Base-by-base conservation (phyloP, 2,797 vertebrate genomes). In the Acomys russatus region DNA sequence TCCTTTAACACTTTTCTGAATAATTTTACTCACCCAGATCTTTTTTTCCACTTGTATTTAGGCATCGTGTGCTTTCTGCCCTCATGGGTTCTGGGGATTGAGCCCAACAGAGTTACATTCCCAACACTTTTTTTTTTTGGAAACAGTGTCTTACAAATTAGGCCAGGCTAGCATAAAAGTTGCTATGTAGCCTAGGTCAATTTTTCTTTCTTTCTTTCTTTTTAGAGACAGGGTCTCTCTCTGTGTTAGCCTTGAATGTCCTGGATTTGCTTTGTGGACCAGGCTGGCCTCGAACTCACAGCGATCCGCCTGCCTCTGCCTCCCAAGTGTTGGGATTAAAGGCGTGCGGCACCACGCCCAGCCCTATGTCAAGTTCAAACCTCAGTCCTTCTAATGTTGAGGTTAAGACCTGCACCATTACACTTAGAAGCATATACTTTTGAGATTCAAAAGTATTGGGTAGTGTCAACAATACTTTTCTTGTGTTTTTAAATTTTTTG, bases 11-110 rank as follows among this genome's bases (percentile, higher is more conserved):
- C 68, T 76, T 91, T 28, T 71, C 59, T 87, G 66, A 77, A 66
- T 33, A 80, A 6, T 82, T 88, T 77, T 88, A 88, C 44, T 92
- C 77, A 94, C 38, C 63, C 68, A 64, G 56, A 38, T 94, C 44
- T 44, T 70, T 68, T 68, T 76, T 61, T 23, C 38, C 68, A 90
- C 30, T 25, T 9, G 18, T 76, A 33, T 23, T 61, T 22, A n/a
- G 5, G 49, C 11, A 85, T 20, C 30, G 61, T 49, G 3, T 33
- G 59, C 15, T 15, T 6, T 4, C 51, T 6, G 23, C 1, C 18
- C 64, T 23, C 14, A 28, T 8, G n/a, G 17, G 49, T 23, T 22
- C 49, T 79, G 25, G 89, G 76, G 22, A 23, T 1, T 20, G 30
- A 30, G 44, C 35, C 77, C 66, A n/a, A 82, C 35, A 35, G 23